Evolutionary conservation across 2,113 vertebrate species (phyloP), one percentile per base, ranked within the genome.

Genomic region (Smithornis capensis): DNA sequence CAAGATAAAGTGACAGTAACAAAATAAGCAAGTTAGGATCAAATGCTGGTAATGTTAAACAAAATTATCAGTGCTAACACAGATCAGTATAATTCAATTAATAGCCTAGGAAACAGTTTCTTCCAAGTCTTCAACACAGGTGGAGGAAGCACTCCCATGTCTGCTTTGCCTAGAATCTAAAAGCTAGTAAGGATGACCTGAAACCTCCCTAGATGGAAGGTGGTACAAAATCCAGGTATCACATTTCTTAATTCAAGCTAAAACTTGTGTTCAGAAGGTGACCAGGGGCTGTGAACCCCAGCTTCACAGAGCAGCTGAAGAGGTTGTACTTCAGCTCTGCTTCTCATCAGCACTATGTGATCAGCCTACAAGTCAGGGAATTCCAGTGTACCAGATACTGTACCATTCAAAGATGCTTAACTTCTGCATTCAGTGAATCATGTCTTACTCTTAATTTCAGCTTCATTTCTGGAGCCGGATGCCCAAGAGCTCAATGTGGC

Each of bases 1-100:
- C 31, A 73, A 83, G 35, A 79, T 4, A 71, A 44, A 87, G 35
- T 37, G 42, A 71, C 37, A 92, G 63, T n/a, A 55, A 73, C 45
- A 84, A 73, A 87, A 76, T 13, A 94, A 89, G 53, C n/a, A 91
- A 92, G 23, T 79, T 91, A 64, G 13, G 33, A 33, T 88, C 63
- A 76, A 68, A 47, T 0, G 0, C 4, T 65, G 52, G 19, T 38
- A 76, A 83, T 1, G 7, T 88, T 63, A 88, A 35, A 82, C 65
- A 60, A 87, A 93, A 84, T 18, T n/a, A 90, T 49, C 71, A 76
- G 19, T 50, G 35, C 38, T 88, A 85, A 68, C 57, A 84, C 45
- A 77, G 76, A 62, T 17, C 33, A 74, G 49, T 78, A 78, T 35
- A 81, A 87, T 78, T 78, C 14, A 81, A 75, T 67, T 63, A 82